phyloP scores from a whole-genome alignment of 2,888 invertebrate species.

The Cosmopolites sordidus region DNA sequence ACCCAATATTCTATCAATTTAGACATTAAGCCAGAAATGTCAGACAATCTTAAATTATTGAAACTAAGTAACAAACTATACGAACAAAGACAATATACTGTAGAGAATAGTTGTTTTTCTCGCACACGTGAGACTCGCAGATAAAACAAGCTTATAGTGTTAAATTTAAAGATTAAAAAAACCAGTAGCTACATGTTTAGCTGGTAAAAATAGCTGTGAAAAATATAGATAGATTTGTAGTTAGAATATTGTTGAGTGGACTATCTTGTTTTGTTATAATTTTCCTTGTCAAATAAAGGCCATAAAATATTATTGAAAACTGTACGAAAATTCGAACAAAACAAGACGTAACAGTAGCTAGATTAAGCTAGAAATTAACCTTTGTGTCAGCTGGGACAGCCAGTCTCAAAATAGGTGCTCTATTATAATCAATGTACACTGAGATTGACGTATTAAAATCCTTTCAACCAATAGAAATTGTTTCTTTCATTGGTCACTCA shows the following conservation, averaged over 20 bases:
- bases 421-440: slow-evolving; percentile 38
- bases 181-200: slow-evolving; percentile 8
- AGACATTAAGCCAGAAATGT: neutral
- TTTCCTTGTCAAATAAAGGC: neutral
- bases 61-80: slow-evolving; percentile 3
- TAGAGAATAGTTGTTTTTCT: slow-evolving; percentile 4
- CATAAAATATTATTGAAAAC: neutral
- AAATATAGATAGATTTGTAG: slow-evolving; percentile 6
- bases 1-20: too few relatives aligned
- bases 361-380: slow-evolving; percentile 1
- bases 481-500: slow-evolving; percentile 13
- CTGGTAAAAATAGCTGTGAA: slow-evolving; percentile 23
- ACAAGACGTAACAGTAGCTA: neutral
- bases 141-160: too few relatives aligned
- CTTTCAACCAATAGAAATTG: slow-evolving; percentile 13
- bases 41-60: slow-evolving; percentile 1
- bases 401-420: slow-evolving; percentile 40
- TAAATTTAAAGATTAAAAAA: neutral
- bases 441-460: slow-evolving; percentile 25
- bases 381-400: slow-evolving; percentile 50
- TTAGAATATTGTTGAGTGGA: slow-evolving; percentile 7
- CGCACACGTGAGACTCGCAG: too few relatives aligned
- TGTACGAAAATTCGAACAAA: neutral
- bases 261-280: slow-evolving; percentile 28
- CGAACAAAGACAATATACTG: slow-evolving; percentile 18